Conservation (phyloP, 2,888 invertebrate genomes). For the Oasisia sp. region DNA sequence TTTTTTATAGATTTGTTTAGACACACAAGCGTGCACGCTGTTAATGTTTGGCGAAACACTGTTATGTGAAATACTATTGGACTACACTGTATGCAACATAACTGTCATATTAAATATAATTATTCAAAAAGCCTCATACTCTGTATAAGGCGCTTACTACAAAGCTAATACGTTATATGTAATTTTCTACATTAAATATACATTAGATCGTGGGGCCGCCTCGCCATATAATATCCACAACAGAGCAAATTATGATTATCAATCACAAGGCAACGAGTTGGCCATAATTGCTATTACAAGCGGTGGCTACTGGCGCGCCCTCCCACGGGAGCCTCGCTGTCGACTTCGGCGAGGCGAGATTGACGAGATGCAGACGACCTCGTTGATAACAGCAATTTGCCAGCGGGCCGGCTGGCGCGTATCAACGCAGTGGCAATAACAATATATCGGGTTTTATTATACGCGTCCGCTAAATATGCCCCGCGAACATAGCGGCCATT, state of each 20-base stretch:
- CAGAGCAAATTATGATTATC: not conserved
- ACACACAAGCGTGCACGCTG: too few species aligned
- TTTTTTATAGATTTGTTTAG: too few species aligned
- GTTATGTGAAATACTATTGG: too few species aligned
- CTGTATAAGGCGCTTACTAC: too few species aligned
- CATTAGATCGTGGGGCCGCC: not conserved
- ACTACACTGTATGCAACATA: too few species aligned
- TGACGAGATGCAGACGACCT: not conserved
- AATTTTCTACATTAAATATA: not conserved
- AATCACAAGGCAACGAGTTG: not conserved
- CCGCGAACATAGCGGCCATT: not conserved
- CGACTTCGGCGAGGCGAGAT: constrained; percentile 9
- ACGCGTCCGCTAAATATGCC: constrained; percentile 17
- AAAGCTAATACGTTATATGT: too few species aligned
- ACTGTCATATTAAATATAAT: too few species aligned
- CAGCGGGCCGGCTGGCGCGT: constrained; percentile 13
- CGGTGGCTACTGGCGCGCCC: not conserved
- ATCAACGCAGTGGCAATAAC: not conserved
- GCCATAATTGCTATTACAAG: not conserved
- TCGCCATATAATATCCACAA: not conserved
- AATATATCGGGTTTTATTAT: constrained; percentile 17
- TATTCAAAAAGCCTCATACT: too few species aligned
- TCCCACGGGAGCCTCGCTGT: constrained; percentile 1
- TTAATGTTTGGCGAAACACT: too few species aligned
- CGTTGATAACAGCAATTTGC: constrained; percentile 13